phyloP scores from a whole-genome alignment of 2,888 invertebrate species.

The Apodemia zela region DNA sequence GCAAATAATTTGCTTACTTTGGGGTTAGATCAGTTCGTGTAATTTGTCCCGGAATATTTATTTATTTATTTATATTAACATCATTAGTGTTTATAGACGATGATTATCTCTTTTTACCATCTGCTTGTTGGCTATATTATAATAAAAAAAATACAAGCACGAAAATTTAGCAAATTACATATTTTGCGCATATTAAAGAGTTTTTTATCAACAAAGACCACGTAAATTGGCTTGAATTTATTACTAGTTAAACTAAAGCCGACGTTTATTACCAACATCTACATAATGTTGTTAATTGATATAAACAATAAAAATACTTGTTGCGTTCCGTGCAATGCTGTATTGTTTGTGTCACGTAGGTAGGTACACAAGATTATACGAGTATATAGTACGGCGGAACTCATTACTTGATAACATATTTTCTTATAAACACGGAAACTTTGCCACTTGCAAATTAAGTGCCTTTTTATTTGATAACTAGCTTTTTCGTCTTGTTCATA shows the following conservation, averaged over 20 bases:
- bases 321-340: not conserved
- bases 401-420: not conserved
- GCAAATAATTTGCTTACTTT: too few species aligned
- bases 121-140: too few species aligned
- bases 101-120: too few species aligned
- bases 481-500: too few species aligned
- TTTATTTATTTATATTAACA: too few species aligned
- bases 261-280: not conserved
- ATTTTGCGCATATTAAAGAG: not conserved
- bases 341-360: slow-evolving; percentile 4
- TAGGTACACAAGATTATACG: not conserved
- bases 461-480: not conserved
- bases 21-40: too few species aligned
- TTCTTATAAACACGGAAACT: not conserved
- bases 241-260: not conserved
- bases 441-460: not conserved
- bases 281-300: not conserved
- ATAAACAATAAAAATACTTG: not conserved
- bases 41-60: too few species aligned
- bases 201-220: not conserved
- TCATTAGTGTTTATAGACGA: too few species aligned
- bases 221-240: not conserved
- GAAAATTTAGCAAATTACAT: not conserved
- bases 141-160: too few species aligned
- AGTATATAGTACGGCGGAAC: too few species aligned